Base-by-base conservation (phyloP, 1,140 invertebrate genomes). In the Nixonia krombeini region DNA sequence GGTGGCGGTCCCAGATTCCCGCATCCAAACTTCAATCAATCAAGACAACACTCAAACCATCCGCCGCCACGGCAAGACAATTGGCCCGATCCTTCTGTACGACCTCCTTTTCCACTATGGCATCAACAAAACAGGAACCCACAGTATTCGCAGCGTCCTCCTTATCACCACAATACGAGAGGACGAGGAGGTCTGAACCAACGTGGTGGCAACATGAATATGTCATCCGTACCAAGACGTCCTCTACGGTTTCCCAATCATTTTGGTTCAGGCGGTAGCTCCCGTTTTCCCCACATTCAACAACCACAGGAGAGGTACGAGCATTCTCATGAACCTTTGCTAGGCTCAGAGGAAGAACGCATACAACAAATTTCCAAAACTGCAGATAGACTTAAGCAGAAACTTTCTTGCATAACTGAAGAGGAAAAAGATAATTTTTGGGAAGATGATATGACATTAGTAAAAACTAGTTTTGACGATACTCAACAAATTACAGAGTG, bases 311-410 rank as follows among this genome's bases (percentile, higher is more conserved):
- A n/a, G 16, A 1, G 38, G 29, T 46, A 23, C 6, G 46, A 67
- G 1, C 53, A 51, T 7, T 31, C 55, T n/a, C 40, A 59, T 7
- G 65, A 69, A 21, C 79, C 79, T 13, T 51, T 78, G 9, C 71
- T 72, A 3, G 82, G 82, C 1, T 83, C 81, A 0, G 80, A 85
- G 21, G 83, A 85, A 21, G 84, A 85, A 50, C 74, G 83, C 1
- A 69, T 75, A 17, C 68, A 75, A 21, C 84, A 79, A 17, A 82
- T 85, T 52, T 76, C 71, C 2, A 73, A 84, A 23, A 77, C 82
- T 3, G 83, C 78, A 1, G 80, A 83, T 26, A 79, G 76, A 33
- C 58, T 85, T 1, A 85, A 84, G 33, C 73, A 75, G 3, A 81
- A 78, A 12, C 49, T 81, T 7, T 81, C 72, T 0, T 47, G 40